Percentiles rank a stretch among this genome's conserved stretches.
phyloP scores from a whole-genome alignment of 1,140 invertebrate genomes.

The Homarus americanus region DNA sequence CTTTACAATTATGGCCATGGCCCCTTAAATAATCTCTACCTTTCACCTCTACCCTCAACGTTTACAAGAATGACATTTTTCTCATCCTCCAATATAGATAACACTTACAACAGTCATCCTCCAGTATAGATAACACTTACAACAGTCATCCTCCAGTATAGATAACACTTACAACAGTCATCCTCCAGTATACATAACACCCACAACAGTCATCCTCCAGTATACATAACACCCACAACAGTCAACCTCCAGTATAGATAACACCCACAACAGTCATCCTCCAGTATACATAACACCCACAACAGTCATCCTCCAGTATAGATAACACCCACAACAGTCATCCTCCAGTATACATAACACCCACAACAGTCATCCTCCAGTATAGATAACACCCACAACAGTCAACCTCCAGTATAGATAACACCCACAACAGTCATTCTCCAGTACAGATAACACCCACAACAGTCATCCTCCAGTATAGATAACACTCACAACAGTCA shows the following conservation, averaged over 20 bases:
- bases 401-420: background rate
- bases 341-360: background rate
- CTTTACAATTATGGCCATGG: no score
- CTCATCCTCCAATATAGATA: background rate
- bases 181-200: no score
- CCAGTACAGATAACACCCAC: background rate
- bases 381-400: background rate
- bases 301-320: background rate
- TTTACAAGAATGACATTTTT: no score
- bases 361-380: background rate
- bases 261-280: background rate
- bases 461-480: background rate
- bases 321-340: background rate
- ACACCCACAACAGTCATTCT: no score
- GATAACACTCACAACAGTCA: background rate
- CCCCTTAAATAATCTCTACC: no score
- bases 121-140: background rate
- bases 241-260: background rate
- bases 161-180: background rate
- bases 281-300: background rate
- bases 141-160: background rate
- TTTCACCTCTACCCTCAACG: no score
- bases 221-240: background rate
- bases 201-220: background rate
- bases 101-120: background rate